Base-by-base conservation (phyloP, 1,140 invertebrate genomes). In the Platyura marginata region DNA sequence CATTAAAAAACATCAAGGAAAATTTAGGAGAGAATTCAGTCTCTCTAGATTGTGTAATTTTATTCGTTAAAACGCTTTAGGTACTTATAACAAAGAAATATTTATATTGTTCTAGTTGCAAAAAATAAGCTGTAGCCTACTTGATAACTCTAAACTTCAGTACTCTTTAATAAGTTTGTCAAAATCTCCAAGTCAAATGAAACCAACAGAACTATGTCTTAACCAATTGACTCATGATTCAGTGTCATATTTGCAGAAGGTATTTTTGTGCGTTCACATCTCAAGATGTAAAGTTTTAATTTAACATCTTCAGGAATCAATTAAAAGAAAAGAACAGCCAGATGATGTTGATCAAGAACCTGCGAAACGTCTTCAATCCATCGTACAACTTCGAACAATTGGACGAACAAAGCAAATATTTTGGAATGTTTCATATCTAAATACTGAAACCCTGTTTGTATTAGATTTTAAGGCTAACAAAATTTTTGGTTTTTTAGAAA, bases 61-160 rank as follows among this genome's bases (percentile, higher is more conserved):
- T 37, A 8, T 37, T 16, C 15, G 25, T 29, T 6, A 29, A 29
- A n/a, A n/a, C n/a, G n/a, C n/a, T n/a, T n/a, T n/a, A n/a, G n/a
- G n/a, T n/a, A n/a, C n/a, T n/a, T n/a, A n/a, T n/a, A n/a, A n/a
- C n/a, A n/a, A n/a, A n/a, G n/a, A n/a, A 40, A 40, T 18, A 10
- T 3, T 36, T 21, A n/a, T 35, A 6, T 38, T n/a, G 9, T 43
- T 47, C 40, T 36, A 48, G 49, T 43, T 60, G 9, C 55, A 53
- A 19, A 60, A 60, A 46, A 60, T 60, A 57, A 53, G 50, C 3
- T 60, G 57, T 42, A 57, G 55, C 5, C 25, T 60, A 32, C 40
- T 60, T 3, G 57, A 60, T 21, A 60, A 60, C 41, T 52, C 57
- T n/a, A 60, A 60, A 42, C 46, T 50, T 1, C 57, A 60, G 47